These are phyloP conservation scores for Leuciscus waleckii DNA, from an alignment of 2,797 vertebrate genomes.

Conservation along the genomic window DNA sequence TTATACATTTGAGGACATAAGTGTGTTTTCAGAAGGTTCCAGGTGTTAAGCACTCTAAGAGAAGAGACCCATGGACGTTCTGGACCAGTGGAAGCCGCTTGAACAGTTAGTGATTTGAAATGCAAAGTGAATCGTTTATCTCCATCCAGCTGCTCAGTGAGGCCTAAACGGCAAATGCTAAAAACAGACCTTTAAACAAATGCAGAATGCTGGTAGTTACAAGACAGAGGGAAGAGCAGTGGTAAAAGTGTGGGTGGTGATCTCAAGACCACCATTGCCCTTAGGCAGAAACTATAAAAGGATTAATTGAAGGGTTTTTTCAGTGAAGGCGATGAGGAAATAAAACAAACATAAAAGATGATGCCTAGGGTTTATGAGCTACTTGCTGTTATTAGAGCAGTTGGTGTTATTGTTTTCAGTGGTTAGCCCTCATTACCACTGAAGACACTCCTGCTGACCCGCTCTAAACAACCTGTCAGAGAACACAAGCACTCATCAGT, in stretches of 20 bases:
- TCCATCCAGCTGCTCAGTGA: conserved; percentile 22
- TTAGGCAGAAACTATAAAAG: conserved; percentile 54
- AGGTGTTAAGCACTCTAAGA: background rate
- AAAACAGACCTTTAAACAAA: conserved; percentile 53
- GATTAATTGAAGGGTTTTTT: conserved; percentile 60
- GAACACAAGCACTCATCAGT: conserved; percentile 51
- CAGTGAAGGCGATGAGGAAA: conserved; percentile 16
- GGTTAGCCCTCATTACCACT: conserved; percentile 14
- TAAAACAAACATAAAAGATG: conserved; percentile 32
- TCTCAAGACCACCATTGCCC: conserved; percentile 40
- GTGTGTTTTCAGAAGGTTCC: background rate
- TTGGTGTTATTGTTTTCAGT: conserved; percentile 45
- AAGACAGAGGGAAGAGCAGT: conserved; percentile 28
- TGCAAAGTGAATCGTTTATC: conserved; percentile 22
- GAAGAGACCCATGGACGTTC: background rate
- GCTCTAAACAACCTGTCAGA: conserved; percentile 36
- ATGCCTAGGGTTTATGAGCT: conserved; percentile 39
- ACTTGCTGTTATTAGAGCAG: conserved; percentile 35
- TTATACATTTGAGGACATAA: background rate
- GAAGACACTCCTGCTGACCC: conserved; percentile 36
- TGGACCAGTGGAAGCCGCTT: background rate
- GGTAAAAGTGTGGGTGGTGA: conserved; percentile 35
- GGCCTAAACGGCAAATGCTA: conserved; percentile 25
- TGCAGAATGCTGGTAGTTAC: conserved; percentile 34
- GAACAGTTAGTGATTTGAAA: conserved; percentile 24